A percentile compares a stretch with the other conserved stretches of the same genome.
Conservation (phyloP, 1,140 invertebrate genomes). For the Papilio machaon region DNA sequence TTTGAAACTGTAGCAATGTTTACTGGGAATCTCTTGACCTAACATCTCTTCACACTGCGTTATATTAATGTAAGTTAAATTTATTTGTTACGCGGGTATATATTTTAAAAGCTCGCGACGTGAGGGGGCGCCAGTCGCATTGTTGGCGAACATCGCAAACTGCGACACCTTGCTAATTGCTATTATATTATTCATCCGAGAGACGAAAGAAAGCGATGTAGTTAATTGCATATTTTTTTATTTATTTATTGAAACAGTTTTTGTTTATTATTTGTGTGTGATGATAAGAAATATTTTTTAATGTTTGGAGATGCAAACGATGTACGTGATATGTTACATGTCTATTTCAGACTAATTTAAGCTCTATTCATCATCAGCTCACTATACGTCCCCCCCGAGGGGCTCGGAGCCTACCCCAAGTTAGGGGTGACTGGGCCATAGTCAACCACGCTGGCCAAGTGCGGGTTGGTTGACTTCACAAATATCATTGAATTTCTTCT, state of each 20-base stretch:
- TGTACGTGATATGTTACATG: too few relatives aligned
- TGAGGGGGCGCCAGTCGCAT: slow-evolving; percentile 10
- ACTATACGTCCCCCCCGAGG: too few relatives aligned
- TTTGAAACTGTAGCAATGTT: not conserved
- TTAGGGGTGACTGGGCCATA: too few relatives aligned
- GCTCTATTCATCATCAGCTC: too few relatives aligned
- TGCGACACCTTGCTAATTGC: slow-evolving; percentile 29
- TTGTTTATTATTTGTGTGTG: slow-evolving; percentile 6
- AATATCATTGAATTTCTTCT: too few relatives aligned
- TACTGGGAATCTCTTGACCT: not conserved
- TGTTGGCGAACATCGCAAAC: slow-evolving; percentile 1
- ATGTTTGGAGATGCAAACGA: too few relatives aligned
- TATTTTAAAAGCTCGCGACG: slow-evolving; percentile 14
- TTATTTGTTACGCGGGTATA: not conserved
- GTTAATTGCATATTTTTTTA: slow-evolving; percentile 35
- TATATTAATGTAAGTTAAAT: not conserved
- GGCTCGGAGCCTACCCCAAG: too few relatives aligned
- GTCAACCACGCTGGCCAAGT: too few relatives aligned
- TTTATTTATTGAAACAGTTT: slow-evolving; percentile 21
- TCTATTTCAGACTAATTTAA: too few relatives aligned
- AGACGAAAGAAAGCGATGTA: slow-evolving; percentile 29
- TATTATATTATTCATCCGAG: slow-evolving; percentile 27
- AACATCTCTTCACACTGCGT: not conserved
- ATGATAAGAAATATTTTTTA: not conserved
- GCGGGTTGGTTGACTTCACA: too few relatives aligned